Conservation (phyloP, 2,113 vertebrate genomes). For the Mesoclemmys tuberculata region DNA sequence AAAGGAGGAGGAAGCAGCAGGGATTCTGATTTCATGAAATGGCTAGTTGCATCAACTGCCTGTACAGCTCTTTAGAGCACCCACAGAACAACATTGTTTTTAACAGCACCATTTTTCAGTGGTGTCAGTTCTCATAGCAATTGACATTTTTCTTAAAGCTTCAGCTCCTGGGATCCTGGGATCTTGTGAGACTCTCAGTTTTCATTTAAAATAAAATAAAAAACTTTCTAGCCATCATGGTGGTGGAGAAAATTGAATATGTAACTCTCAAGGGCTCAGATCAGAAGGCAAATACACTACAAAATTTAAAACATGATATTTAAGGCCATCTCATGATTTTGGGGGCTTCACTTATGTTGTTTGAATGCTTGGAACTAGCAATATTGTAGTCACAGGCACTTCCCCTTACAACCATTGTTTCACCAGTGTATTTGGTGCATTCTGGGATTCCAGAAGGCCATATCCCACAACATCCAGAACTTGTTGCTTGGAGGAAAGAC, state of each 20-base stretch:
- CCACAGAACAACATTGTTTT: neutral
- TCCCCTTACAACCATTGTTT: neutral
- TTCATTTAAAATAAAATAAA: too few species aligned
- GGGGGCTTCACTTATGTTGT: neutral
- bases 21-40: neutral
- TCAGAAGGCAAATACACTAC: neutral
- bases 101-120: neutral
- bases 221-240: neutral
- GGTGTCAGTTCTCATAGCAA: too few species aligned
- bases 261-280: neutral
- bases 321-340: neutral
- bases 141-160: too few species aligned
- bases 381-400: rapidly evolving
- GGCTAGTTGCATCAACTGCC: neutral
- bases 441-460: neutral
- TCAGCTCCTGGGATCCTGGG: too few species aligned
- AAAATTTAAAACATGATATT: neutral
- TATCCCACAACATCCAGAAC: neutral
- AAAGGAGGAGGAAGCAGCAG: neutral
- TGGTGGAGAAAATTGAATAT: neutral
- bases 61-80: neutral
- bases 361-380: neutral
- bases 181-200: too few species aligned
- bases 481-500: neutral
- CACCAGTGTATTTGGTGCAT: neutral